Evolutionary conservation across 2,113 vertebrate genomes (phyloP).

Genomic region (Oostethus manadensis): DNA sequence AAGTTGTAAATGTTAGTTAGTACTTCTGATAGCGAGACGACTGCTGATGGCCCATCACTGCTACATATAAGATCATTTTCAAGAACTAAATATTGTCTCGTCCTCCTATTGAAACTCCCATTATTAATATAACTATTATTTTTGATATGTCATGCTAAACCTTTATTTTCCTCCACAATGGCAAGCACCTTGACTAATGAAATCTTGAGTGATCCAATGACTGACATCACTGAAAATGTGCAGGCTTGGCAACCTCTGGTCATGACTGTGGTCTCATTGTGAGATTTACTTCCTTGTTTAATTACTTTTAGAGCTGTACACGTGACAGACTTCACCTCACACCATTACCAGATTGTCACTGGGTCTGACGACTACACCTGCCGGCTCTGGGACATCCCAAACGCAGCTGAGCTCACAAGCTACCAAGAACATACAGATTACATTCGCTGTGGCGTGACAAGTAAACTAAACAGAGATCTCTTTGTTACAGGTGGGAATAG

Average conservation of each 20-base stretch:
- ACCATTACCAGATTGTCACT: constrained; percentile 84
- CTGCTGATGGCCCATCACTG: no score
- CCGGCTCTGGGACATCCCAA: constrained; percentile 89
- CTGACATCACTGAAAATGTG: constrained; percentile 25
- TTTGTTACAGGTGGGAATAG: constrained; percentile 84
- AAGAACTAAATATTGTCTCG: no score
- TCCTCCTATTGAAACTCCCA: no score
- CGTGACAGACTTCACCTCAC: constrained; percentile 83
- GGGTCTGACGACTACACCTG: constrained; percentile 90
- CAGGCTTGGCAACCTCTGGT: not conserved
- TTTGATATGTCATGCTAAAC: no score
- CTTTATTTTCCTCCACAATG: no score
- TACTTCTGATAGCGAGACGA: no score
- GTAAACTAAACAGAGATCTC: constrained; percentile 85
- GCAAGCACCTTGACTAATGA: constrained; percentile 41
- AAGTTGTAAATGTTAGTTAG: no score
- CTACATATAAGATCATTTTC: no score
- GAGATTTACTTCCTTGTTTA: not conserved
- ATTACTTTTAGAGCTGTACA: constrained; percentile 80
- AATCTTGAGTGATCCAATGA: constrained; percentile 63
- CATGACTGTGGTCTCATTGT: not conserved
- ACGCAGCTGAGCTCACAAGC: constrained; percentile 70
- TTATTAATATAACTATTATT: no score
- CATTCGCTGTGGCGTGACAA: constrained; percentile 83
- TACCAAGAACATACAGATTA: constrained; percentile 91